Evolutionary conservation across 2,113 vertebrate species (phyloP).

Genomic region (Andinoacara biseriatus): DNA sequence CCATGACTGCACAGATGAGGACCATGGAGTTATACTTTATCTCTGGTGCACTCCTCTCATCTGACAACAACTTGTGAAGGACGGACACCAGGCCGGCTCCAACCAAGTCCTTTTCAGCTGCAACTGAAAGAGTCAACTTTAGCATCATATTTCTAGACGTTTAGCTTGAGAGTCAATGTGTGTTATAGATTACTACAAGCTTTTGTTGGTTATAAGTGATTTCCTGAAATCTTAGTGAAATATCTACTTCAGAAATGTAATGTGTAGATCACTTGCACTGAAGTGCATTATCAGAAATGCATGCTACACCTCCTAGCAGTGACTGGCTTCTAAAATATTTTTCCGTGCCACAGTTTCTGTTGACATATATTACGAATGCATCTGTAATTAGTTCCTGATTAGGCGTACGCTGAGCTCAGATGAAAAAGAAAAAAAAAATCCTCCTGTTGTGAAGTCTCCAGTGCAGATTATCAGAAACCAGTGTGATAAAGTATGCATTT

Average conservation of each 20-base stretch:
- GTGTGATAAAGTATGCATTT: not conserved
- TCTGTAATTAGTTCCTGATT: not conserved
- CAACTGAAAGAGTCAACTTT: constrained; percentile 72
- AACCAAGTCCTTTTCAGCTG: constrained; percentile 94
- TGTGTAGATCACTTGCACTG: no score
- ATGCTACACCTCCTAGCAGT: not conserved
- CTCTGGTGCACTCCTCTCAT: constrained; percentile 95
- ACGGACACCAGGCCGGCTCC: constrained; percentile 90
- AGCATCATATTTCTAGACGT: not conserved
- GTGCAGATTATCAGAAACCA: not conserved
- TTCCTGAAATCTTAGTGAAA: not conserved
- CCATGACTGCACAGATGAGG: constrained; percentile 94
- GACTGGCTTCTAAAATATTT: fast-evolving
- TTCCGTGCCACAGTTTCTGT: not conserved
- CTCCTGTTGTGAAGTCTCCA: not conserved
- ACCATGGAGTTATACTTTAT: constrained; percentile 99
- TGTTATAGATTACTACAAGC: not conserved
- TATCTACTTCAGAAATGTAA: no score
- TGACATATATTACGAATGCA: fast-evolving
- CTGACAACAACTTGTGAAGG: constrained; percentile 93
- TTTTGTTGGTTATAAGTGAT: not conserved
- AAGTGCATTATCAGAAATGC: not conserved
- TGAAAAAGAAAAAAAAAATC: no score
- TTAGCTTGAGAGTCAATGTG: not conserved
- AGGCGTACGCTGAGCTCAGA: not conserved